phyloP scores from a whole-genome alignment of 2,888 invertebrate genomes.

The Frankliniella intonsa region DNA sequence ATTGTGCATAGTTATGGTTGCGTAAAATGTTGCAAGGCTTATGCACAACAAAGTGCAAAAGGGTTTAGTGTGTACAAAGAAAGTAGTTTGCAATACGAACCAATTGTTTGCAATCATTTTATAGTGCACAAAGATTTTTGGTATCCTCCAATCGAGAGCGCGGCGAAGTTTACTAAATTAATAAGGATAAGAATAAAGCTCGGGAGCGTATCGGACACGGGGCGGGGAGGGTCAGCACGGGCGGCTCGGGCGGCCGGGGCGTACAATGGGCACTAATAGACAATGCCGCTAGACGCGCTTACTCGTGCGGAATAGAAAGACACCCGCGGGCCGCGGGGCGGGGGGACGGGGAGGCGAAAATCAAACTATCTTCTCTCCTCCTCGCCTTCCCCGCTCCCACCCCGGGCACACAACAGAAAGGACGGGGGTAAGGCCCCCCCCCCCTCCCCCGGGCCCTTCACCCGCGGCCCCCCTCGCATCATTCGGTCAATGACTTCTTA shows the following conservation, averaged over 20 bases:
- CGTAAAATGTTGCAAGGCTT: no score
- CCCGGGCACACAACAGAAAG: not conserved
- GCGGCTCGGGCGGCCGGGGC: not conserved
- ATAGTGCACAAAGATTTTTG: no score
- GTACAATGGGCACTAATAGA: conserved; percentile 17
- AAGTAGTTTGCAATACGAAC: no score
- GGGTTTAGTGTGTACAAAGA: no score
- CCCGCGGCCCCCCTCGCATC: not conserved
- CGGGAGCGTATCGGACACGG: no score
- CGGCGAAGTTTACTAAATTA: no score
- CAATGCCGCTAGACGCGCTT: conserved; percentile 3
- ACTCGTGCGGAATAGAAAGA: conserved; percentile 13
- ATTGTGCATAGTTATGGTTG: no score
- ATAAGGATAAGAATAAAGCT: no score
- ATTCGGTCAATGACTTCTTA: conserved; percentile 25
- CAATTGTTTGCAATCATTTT: no score
- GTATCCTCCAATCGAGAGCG: no score
- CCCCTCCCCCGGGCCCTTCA: not conserved
- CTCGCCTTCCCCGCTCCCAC: not conserved
- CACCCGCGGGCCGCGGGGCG: not conserved
- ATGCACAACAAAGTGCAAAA: no score
- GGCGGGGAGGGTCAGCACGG: not conserved
- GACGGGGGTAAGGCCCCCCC: no score
- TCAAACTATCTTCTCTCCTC: not conserved
- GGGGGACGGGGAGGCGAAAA: not conserved